Evolutionary conservation across 2,113 vertebrate genomes (phyloP), one percentile per base, ranked within the genome.

Genomic region (Cepphus grylle): DNA sequence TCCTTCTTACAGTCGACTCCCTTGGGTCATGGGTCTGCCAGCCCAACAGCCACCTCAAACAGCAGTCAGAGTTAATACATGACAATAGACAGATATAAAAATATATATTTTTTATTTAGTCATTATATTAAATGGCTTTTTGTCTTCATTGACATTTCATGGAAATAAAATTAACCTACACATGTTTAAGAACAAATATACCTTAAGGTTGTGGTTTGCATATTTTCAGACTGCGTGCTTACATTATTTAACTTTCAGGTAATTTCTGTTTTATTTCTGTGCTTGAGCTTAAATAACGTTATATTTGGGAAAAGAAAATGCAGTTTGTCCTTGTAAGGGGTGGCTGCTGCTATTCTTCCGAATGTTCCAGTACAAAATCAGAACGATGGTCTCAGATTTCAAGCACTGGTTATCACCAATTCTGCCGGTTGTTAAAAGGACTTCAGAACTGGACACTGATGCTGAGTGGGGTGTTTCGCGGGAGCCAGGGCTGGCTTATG

Each of bases 381-480:
- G 55, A 56, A 12, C 3, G 22, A n/a, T 1, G 1, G 27, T 27
- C 40, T 82, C 22, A 45, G 61, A 19, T 72, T 43, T 67, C 63
- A 53, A 81, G 84, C 69, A 23, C 0, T 43, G 56, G 15, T 34
- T 59, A 14, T 22, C 32, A 63, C 6, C 34, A 34, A 0, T 18
- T 67, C 45, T 78, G 62, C 67, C 50, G 20, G 6, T 43, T 61
- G 73, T 50, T 69, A 15, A 25, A 45, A 5, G 18, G 19, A 47
- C 29, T 23, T 11, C 55, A 79, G 15, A 27, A 7, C 16, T 55
- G 11, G 69, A 16, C 0, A 1, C 6, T 58, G 69, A 19, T 27
- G 27, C 40, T 56, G 0, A 20, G 50, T 11, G 3, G 34, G 45
- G 38, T 32, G 42, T 1, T 58, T 17, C 14, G 40, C 23, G n/a